Evolutionary conservation across 92 coral and sea anemone species (phyloP).

Genomic region (Siderastrea siderea): DNA sequence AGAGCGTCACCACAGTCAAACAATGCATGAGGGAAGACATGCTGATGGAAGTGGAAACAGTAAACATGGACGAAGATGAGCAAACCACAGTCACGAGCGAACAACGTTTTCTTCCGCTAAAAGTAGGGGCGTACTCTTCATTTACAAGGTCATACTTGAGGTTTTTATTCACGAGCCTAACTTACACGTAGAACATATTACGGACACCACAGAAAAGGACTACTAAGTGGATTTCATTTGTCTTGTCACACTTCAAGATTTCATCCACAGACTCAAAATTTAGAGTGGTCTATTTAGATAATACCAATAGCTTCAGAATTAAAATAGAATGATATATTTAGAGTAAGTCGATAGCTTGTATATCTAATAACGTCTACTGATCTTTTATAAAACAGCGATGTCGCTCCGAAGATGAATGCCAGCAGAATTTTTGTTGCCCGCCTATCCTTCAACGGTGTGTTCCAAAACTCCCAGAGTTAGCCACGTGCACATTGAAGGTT

Average conservation of each 20-base stretch:
- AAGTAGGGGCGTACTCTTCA: background rate
- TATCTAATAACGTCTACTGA: no score
- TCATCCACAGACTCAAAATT: no score
- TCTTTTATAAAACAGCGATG: background rate
- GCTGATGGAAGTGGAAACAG: slow-evolving; percentile 61
- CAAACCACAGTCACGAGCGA: slow-evolving; percentile 19
- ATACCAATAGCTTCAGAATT: no score
- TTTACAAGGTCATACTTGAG: no score
- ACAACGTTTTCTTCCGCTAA: slow-evolving; percentile 42
- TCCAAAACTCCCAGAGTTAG: slow-evolving; percentile 8
- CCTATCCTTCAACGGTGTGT: background rate
- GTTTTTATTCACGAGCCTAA: no score
- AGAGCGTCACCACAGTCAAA: slow-evolving; percentile 34
- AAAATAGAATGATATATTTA: no score
- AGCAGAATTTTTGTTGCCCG: background rate
- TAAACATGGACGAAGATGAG: slow-evolving; percentile 62
- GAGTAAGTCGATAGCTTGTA: no score
- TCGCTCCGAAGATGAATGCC: background rate
- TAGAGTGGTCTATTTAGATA: no score
- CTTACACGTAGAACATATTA: no score
- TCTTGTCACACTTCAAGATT: no score
- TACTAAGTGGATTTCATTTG: no score
- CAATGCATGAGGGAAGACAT: slow-evolving; percentile 74
- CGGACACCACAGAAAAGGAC: no score
- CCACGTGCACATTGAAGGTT: slow-evolving; percentile 20